phyloP scores from a whole-genome alignment of 2,888 invertebrate species.

The Caenorhabditis plicata region DNA sequence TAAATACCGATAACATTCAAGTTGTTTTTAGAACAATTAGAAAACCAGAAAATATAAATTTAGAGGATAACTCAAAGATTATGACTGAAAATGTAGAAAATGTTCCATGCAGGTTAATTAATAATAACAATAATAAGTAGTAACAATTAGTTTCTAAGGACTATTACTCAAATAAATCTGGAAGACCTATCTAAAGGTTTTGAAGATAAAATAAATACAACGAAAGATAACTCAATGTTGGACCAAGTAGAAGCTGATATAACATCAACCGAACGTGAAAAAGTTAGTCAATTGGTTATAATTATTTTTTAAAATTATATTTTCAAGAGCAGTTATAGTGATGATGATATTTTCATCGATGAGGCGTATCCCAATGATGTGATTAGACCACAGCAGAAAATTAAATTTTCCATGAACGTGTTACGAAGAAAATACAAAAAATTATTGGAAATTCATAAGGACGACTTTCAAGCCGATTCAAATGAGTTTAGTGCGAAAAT shows the following conservation, averaged over 20 bases:
- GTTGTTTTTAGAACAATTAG: background rate
- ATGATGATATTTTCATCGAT: too few species aligned
- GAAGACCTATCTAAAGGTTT: background rate
- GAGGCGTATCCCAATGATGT: background rate
- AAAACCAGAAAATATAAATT: background rate
- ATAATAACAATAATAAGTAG: too few species aligned
- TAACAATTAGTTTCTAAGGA: too few species aligned
- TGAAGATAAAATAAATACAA: background rate
- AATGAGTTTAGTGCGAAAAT: conserved; percentile 11
- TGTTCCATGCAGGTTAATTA: too few species aligned
- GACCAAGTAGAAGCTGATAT: background rate
- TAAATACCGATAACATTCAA: too few species aligned
- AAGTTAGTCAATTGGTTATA: too few species aligned
- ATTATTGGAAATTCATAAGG: background rate
- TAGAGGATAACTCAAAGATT: background rate
- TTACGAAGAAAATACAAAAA: conserved; percentile 5
- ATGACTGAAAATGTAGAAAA: background rate
- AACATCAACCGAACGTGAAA: background rate
- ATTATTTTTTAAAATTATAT: too few species aligned
- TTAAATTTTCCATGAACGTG: conserved; percentile 20
- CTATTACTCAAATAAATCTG: too few species aligned
- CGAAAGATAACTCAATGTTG: conserved; percentile 1
- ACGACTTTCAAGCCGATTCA: background rate
- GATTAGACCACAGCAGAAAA: conserved; percentile 19
- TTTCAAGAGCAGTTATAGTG: too few species aligned